Evolutionary conservation across 37 sponge, comb jelly and placozoan genomes (phyloP), one percentile per base, ranked within the genome.

Genomic region (Tethya wilhelma): DNA sequence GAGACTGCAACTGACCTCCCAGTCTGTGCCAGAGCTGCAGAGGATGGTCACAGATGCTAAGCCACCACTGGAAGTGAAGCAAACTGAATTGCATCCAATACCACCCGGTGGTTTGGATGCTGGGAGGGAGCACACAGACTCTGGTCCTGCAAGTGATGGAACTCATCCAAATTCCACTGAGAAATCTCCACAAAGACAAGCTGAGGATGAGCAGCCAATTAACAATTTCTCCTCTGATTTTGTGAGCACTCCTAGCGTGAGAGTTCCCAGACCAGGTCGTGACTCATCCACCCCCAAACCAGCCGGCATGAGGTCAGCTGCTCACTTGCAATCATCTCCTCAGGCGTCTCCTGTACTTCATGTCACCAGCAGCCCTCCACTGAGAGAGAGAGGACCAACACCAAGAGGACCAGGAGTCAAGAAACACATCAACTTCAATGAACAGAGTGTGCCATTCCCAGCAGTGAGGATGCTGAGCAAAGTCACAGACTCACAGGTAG

Each of bases 221-320:
- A n/a, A n/a, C n/a, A n/a, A n/a, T n/a, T n/a, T n/a, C n/a, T n/a
- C n/a, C n/a, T n/a, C n/a, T n/a, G n/a, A n/a, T n/a, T n/a, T n/a
- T n/a, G n/a, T n/a, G n/a, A n/a, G n/a, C n/a, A n/a, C n/a, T n/a
- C n/a, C n/a, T n/a, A n/a, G n/a, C n/a, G n/a, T n/a, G 65, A 29
- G 14, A 9, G 28, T 66, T 7, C 19, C 8, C 25, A 63, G 64
- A 25, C 29, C 49, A 34, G 84, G 73, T 17, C 34, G 82, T 22
- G 74, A 83, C 19, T 87, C 92, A 0, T 91, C 88, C 56, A 91
- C 92, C 26, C 88, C 92, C 4, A 86, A 78, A 60, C 84, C 84
- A 29, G 12, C 73, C 28, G 59, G 63, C 42, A 30, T 5, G 59
- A 31, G 29, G 1, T 75, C 75, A 8, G 28, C 34, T 59, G 41